These are phyloP conservation scores for Aurelia sp. DNA, from an alignment of 30 jellyfish, hydroid and myxozoan genomes.

Conservation along the genomic window DNA sequence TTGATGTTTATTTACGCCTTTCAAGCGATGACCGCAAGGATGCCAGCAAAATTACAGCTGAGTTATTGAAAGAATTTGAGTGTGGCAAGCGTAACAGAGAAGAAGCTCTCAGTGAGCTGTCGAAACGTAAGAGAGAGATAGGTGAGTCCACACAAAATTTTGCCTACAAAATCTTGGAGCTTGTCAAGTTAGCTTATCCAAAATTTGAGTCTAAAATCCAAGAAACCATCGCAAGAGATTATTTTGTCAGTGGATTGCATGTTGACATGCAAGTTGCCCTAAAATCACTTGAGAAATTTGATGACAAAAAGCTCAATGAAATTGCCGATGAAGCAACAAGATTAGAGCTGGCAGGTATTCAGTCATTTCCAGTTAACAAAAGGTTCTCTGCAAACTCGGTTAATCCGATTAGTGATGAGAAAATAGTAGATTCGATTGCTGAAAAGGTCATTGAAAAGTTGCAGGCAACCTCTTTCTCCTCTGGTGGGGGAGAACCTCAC, in stretches of 20 bases:
- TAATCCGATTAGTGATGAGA: neutral
- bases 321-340: slow-evolving; percentile 32
- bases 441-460: neutral
- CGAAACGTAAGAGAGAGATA: too few species aligned
- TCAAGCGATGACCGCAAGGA: too few species aligned
- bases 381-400: neutral
- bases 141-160: neutral
- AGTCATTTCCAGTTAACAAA: neutral
- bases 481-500: slow-evolving; percentile 36
- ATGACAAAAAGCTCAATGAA: neutral
- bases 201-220: slow-evolving; percentile 12
- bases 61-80: too few species aligned
- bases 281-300: slow-evolving; percentile 34
- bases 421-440: neutral
- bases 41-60: too few species aligned
- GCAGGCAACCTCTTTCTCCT: neutral
- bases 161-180: slow-evolving; percentile 18
- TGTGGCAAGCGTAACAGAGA: too few species aligned
- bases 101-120: too few species aligned
- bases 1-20: too few species aligned
- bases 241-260: slow-evolving; percentile 47
- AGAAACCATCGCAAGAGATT: slow-evolving; percentile 37
- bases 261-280: slow-evolving; percentile 53
- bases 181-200: slow-evolving; percentile 47
- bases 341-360: slow-evolving; percentile 53